A percentile compares a stretch with the other conserved stretches of the same genome.
phyloP scores from a whole-genome alignment of 1,140 invertebrate genomes.

The Drosophila teissieri region DNA sequence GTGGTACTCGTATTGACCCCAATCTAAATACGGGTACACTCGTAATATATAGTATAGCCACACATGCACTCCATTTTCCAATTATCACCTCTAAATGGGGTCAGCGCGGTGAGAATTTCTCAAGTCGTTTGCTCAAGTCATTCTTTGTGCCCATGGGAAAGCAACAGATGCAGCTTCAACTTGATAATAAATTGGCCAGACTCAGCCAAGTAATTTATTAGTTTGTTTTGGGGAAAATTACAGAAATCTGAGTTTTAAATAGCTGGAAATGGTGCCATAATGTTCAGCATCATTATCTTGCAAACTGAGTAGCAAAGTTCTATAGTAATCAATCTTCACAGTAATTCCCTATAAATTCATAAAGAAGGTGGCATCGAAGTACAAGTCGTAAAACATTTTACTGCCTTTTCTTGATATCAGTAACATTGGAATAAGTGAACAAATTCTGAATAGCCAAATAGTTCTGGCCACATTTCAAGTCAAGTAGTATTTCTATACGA shows the following conservation, averaged over 20 bases:
- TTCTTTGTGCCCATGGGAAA: neutral
- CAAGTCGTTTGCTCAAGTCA: neutral
- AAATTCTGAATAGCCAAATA: neutral
- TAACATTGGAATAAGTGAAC: too few relatives aligned
- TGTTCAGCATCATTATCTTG: too few relatives aligned
- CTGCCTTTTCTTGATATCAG: too few relatives aligned
- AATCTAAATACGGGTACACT: neutral
- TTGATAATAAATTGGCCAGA: neutral
- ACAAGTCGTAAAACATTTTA: too few relatives aligned
- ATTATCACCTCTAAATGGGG: conserved; percentile 10
- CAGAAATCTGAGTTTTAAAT: neutral
- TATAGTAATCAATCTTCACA: too few relatives aligned
- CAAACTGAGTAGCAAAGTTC: too few relatives aligned
- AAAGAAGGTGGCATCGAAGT: too few relatives aligned
- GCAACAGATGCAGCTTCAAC: neutral
- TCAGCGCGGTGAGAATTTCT: neutral
- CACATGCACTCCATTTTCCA: conserved; percentile 9
- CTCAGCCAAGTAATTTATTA: too few relatives aligned
- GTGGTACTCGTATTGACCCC: conserved; percentile 9
- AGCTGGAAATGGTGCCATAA: too few relatives aligned
- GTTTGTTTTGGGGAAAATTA: too few relatives aligned
- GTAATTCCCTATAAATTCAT: too few relatives aligned
- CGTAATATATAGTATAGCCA: neutral
- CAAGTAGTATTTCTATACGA: too few relatives aligned
- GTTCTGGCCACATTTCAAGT: neutral